Base-by-base conservation (phyloP, 1,140 invertebrate species). In the Hycleus phaleratus region DNA sequence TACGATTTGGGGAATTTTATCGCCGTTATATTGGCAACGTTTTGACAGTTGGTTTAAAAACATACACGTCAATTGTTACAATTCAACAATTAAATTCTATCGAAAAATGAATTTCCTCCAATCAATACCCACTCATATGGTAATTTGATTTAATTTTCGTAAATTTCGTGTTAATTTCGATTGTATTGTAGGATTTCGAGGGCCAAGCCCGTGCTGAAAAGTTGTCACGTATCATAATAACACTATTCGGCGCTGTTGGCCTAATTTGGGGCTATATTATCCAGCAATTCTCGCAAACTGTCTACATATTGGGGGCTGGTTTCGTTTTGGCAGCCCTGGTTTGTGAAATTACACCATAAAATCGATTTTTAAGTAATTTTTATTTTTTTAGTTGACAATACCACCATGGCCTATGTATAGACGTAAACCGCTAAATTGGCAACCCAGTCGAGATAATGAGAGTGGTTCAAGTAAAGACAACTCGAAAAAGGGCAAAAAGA, bases 341-440 rank as follows among this genome's bases (percentile, higher is more conserved):
- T 75, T 85, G 32, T 32, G 85, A 45, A 47, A 2, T 49, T 49
- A 40, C 9, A 2, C 49, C n/a, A 38, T 38, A 52, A 7, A 26
- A 7, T 56, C 39, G 42, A 48, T 32, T 25, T 9, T 5, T n/a
- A 48, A n/a, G 24, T 26, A 40, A 18, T 39, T 50, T 26, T 18
- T 43, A 39, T 38, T 38, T 49, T 73, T 75, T 39, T 67, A 87
- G 85, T 74, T 92, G 5, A 91, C 90, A 2, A 79, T 96, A 68
- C 93, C 93, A 43, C 92, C 93, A 8, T 97, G 93, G 93, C 91
- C 93, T 0, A 90, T 95, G 82, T 96, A 92, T 68, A 79, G 91
- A 32, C 80, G 81, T 56, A 93, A 93, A 73, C 85, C 92, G 12
- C 74, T 97, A 1, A 85, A 87, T n/a, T 97, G 93, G 93, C 93